phyloP scores from a whole-genome alignment of 2,888 invertebrate genomes.

The Sphaerophoria taeniata region DNA sequence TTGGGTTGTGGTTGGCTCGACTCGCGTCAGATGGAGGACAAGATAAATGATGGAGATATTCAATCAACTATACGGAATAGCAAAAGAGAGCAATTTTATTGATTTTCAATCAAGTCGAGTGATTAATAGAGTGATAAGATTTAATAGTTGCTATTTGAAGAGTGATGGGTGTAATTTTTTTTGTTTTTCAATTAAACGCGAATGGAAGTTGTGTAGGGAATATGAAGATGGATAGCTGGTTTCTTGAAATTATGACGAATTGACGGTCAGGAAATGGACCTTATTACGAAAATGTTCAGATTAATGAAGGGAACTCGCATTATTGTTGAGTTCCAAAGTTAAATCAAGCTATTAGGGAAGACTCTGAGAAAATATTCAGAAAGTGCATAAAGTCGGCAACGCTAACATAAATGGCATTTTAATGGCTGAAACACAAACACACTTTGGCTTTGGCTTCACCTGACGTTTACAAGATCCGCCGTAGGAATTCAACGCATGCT shows the following conservation, averaged over 20 bases:
- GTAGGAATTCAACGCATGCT: too few relatives aligned
- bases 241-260: background rate
- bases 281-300: too few relatives aligned
- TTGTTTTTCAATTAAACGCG: constrained; percentile 1
- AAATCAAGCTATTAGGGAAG: too few relatives aligned
- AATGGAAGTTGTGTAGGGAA: background rate
- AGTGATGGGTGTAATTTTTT: background rate
- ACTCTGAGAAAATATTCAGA: too few relatives aligned
- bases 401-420: too few relatives aligned
- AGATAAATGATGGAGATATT: constrained; percentile 38
- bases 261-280: too few relatives aligned
- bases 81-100: constrained; percentile 47
- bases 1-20: background rate
- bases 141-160: constrained; percentile 5
- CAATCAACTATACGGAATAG: constrained; percentile 45
- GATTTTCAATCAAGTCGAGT: constrained; percentile 46
- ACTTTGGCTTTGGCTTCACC: too few relatives aligned
- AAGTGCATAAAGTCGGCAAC: too few relatives aligned
- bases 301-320: too few relatives aligned
- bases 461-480: too few relatives aligned
- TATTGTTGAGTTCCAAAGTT: too few relatives aligned
- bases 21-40: background rate
- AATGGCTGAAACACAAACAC: too few relatives aligned
- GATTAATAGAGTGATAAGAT: constrained; percentile 44
- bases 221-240: background rate